Percentiles rank a stretch among this genome's conserved stretches.
Evolutionary conservation across 2,888 invertebrate genomes (phyloP).

Genomic region (Drosophila siamana): DNA sequence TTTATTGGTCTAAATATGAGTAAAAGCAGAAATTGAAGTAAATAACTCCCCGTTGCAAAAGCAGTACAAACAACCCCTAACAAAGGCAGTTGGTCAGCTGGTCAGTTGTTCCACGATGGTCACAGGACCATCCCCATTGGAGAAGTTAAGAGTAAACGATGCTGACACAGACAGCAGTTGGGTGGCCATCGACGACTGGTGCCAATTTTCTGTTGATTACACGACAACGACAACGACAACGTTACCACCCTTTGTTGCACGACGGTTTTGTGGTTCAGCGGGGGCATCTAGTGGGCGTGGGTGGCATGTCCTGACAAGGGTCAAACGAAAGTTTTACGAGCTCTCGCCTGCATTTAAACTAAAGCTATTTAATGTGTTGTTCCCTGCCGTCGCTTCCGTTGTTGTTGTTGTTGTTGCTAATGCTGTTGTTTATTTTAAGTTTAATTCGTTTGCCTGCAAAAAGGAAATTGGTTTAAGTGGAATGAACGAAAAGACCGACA

Average conservation of each 20-base stretch:
- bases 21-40: conserved; percentile 6
- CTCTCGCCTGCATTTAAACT: conserved; percentile 63
- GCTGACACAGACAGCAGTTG: conserved; percentile 62
- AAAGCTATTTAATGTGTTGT: conserved; percentile 47
- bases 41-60: conserved; percentile 20
- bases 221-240: conserved; percentile 35
- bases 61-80: conserved; percentile 64
- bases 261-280: too few relatives aligned
- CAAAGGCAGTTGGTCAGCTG: conserved; percentile 64
- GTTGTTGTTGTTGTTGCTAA: not conserved
- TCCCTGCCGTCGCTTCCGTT: conserved; percentile 26
- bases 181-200: conserved; percentile 65
- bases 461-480: conserved; percentile 68
- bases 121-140: conserved; percentile 26
- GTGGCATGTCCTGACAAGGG: conserved; percentile 62
- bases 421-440: conserved; percentile 70
- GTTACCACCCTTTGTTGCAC: conserved; percentile 36
- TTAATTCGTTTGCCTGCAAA: conserved; percentile 64
- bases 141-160: conserved; percentile 64
- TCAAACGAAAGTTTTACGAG: conserved; percentile 71
- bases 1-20: conserved; percentile 51
- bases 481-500: conserved; percentile 24
- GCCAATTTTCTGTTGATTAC: conserved; percentile 77
- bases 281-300: conserved; percentile 6
- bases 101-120: conserved; percentile 26